Evolutionary conservation across 2,113 vertebrate species (phyloP).

Genomic region (Numenius arquata): DNA sequence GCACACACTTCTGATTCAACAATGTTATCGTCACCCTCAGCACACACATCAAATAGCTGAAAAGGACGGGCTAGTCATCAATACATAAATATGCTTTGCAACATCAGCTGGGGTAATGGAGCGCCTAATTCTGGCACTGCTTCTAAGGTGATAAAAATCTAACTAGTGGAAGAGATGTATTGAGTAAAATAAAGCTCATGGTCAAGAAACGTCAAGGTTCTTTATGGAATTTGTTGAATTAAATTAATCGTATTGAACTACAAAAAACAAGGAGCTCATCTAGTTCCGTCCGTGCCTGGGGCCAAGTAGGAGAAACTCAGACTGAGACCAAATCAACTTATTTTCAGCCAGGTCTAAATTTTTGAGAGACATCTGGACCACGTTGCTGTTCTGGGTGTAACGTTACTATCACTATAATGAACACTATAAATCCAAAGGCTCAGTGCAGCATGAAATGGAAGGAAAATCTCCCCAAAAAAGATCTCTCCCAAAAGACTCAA

Average conservation of each 20-base stretch:
- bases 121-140: neutral
- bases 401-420: neutral
- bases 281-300: neutral
- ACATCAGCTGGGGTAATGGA: neutral
- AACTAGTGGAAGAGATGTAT: neutral
- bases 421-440: neutral
- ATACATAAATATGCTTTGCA: neutral
- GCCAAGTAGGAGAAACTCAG: slow-evolving; percentile 13
- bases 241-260: neutral
- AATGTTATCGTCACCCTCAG: neutral
- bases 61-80: neutral
- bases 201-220: neutral
- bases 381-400: neutral
- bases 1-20: neutral
- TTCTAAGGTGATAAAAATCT: slow-evolving; percentile 26
- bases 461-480: neutral
- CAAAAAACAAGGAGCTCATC: neutral
- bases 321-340: neutral
- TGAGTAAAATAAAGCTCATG: slow-evolving; percentile 6
- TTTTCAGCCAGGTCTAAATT: slow-evolving; percentile 4
- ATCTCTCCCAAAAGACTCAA: neutral
- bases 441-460: neutral
- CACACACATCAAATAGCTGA: neutral
- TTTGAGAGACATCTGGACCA: neutral
- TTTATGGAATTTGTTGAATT: neutral